Evolutionary conservation across 2,113 vertebrate genomes (phyloP).

Genomic region (Murina feae): DNA sequence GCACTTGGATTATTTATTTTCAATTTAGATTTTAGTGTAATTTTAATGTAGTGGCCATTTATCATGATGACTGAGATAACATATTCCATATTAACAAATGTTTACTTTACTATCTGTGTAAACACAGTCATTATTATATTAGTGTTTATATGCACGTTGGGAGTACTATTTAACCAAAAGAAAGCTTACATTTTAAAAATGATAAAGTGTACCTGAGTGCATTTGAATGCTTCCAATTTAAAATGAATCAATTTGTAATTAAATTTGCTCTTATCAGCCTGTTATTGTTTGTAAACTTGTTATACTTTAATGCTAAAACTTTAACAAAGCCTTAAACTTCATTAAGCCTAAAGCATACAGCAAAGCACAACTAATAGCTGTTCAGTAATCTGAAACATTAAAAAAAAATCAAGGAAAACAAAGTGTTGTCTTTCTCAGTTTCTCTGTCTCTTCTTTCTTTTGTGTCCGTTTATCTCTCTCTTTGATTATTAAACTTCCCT

Average conservation of each 20-base stretch:
- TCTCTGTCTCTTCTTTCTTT: slow-evolving; percentile 75
- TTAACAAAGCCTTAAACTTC: slow-evolving; percentile 56
- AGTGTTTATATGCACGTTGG: slow-evolving; percentile 50
- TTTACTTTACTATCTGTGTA: slow-evolving; percentile 56
- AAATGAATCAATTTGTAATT: slow-evolving; percentile 50
- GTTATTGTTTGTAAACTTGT: slow-evolving; percentile 52
- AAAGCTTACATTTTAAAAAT: slow-evolving; percentile 51
- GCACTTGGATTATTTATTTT: slow-evolving; percentile 40
- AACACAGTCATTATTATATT: slow-evolving; percentile 56
- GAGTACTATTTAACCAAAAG: slow-evolving; percentile 57
- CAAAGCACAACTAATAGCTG: slow-evolving; percentile 63
- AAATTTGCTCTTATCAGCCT: slow-evolving; percentile 53
- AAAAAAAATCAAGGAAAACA: slow-evolving; percentile 74
- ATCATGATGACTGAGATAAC: slow-evolving; percentile 42
- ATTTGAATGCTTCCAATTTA: slow-evolving; percentile 57
- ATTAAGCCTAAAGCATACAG: slow-evolving; percentile 37
- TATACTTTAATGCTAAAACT: slow-evolving; percentile 55
- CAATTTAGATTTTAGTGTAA: slow-evolving; percentile 46
- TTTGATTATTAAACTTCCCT: slow-evolving; percentile 50
- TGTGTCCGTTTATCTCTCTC: slow-evolving; percentile 66
- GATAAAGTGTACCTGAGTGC: slow-evolving; percentile 51
- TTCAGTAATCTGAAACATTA: slow-evolving; percentile 68
- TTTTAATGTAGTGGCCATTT: slow-evolving; percentile 25
- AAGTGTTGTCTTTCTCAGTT: slow-evolving; percentile 75
- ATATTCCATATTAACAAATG: slow-evolving; percentile 45